Base-by-base conservation (phyloP, 2,113 vertebrate genomes). In the Pelobates fuscus region DNA sequence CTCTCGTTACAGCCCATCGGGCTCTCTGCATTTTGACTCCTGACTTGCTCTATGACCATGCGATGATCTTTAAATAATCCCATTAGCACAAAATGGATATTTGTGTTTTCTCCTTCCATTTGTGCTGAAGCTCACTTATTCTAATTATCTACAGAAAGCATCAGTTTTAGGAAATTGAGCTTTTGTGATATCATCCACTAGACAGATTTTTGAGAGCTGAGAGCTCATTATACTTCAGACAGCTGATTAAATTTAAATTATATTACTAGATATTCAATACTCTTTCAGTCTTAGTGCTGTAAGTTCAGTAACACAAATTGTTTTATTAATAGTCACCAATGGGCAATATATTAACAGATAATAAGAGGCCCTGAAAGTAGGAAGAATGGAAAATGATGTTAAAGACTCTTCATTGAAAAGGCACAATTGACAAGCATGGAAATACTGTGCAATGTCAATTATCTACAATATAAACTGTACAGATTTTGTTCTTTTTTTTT, bases 11-110 rank as follows among this genome's bases (percentile, higher is more conserved):
- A 66, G 54, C 24, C 71, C 29, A 54, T 25, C 64, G 23, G 52
- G 61, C 24, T 66, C 72, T 60, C 30, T 46, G 27, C n/a, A 15
- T 43, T 58, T 75, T 65, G 63, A 75, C 72, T 75, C 58, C 54
- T 75, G 63, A 26, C 63, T 75, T 75, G 72, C 60, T 63, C 72
- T 67, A 44, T 75, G 72, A 75, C 63, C 63, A 44, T 58, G 20
- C 72, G 18, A 67, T 75, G 72, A 75, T 75, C 72, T 75, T 75
- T 67, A 75, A 75, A 75, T 75, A 75, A 75, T 75, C 63, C 62
- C 63, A 75, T 75, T 75, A 75, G 72, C 58, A 59, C 57, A 67
- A 67, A 67, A 75, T 75, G 62, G 72, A 75, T 75, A 75, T 75
- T 75, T 75, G 63, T 67, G 72, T 20, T 20, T 63, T 29, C 44